Evolutionary conservation across 2,888 invertebrate species (phyloP).

Genomic region (Achlya flavicornis): DNA sequence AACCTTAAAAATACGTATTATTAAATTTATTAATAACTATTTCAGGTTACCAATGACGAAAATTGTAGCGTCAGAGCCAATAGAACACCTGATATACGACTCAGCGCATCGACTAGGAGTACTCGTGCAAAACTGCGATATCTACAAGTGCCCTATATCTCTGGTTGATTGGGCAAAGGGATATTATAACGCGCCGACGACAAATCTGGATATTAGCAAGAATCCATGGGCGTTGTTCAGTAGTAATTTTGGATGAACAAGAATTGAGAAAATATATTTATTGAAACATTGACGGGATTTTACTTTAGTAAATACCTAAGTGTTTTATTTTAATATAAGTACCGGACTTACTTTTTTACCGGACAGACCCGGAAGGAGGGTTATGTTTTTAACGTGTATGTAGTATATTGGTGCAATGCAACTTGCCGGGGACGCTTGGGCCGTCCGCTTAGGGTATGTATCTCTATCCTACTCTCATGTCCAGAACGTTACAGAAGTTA

Average conservation of each 20-base stretch:
- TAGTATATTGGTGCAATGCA: no score
- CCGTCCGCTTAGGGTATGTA: no score
- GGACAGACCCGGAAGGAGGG: no score
- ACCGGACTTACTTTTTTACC: no score
- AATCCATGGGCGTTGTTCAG: slow-evolving; percentile 55
- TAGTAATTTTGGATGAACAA: slow-evolving; percentile 46
- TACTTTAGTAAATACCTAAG: no score
- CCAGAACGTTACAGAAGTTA: no score
- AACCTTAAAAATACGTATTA: no score
- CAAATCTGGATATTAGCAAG: slow-evolving; percentile 35
- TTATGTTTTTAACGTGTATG: no score
- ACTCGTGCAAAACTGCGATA: slow-evolving; percentile 77
- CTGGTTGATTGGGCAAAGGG: slow-evolving; percentile 87
- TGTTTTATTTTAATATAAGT: no score
- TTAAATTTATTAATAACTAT: slow-evolving; percentile 21
- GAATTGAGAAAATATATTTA: slow-evolving; percentile 21
- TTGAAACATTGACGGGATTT: slow-evolving; percentile 9
- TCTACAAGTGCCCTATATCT: slow-evolving; percentile 86
- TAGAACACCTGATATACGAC: slow-evolving; percentile 85
- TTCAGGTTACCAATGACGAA: slow-evolving; percentile 85
- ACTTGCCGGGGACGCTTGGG: no score
- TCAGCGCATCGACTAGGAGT: slow-evolving; percentile 77
- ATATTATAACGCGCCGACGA: slow-evolving; percentile 61
- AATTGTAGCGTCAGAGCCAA: slow-evolving; percentile 83
- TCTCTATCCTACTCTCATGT: no score